Evolutionary conservation across 2,113 vertebrate genomes (phyloP).

Genomic region (Actenoides lindsayi): DNA sequence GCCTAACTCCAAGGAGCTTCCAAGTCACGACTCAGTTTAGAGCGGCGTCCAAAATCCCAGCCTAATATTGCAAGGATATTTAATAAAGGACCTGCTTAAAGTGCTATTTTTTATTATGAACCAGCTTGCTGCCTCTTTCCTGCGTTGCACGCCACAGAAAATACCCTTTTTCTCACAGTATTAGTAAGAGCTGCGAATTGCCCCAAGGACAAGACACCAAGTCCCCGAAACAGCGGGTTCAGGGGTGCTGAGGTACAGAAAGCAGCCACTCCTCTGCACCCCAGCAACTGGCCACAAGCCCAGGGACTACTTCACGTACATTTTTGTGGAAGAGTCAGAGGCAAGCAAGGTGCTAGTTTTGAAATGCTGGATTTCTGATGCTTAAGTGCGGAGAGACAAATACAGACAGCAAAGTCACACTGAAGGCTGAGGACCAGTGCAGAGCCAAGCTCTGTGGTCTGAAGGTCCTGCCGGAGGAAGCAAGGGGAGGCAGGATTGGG

Average conservation of each 20-base stretch:
- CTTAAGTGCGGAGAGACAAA: background rate
- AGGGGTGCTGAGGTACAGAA: background rate
- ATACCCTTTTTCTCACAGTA: background rate
- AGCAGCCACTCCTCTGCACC: background rate
- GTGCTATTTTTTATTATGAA: background rate
- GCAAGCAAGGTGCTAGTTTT: background rate
- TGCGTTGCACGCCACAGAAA: background rate
- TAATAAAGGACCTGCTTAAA: background rate
- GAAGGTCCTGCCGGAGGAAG: background rate
- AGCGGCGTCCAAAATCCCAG: background rate
- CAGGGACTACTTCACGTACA: background rate
- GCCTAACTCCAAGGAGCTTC: background rate
- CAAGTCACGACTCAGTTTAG: background rate
- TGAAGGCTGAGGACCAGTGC: background rate
- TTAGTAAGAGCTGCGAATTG: background rate
- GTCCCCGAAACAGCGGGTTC: background rate
- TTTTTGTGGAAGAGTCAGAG: background rate
- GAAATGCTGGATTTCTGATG: background rate
- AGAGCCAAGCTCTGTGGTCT: background rate
- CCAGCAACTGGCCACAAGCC: background rate
- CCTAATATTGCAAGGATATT: background rate
- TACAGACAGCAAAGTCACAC: fast-evolving
- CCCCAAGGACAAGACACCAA: fast-evolving
- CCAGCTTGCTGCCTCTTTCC: background rate
- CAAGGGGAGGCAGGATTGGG: background rate